phyloP scores from a whole-genome alignment of 2,888 invertebrate species.

The Plagodis dolabraria region DNA sequence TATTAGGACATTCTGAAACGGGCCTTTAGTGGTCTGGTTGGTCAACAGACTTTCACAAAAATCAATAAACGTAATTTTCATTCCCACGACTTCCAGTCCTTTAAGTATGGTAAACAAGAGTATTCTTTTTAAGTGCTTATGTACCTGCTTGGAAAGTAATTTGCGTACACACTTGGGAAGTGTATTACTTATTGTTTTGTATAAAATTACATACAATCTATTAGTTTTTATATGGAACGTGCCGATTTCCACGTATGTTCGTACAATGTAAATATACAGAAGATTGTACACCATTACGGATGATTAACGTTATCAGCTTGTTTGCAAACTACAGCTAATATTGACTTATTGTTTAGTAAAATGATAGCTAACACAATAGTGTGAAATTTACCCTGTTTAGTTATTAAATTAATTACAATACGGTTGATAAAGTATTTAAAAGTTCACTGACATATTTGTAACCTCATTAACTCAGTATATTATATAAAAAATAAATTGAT shows the following conservation, averaged over 20 bases:
- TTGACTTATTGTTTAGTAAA: conserved; percentile 6
- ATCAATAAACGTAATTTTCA: too few relatives aligned
- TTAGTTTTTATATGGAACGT: conserved; percentile 26
- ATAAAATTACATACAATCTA: conserved; percentile 20
- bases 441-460: too few relatives aligned
- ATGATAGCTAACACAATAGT: not conserved
- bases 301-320: conserved; percentile 18
- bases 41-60: too few relatives aligned
- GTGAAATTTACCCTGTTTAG: not conserved
- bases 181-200: conserved; percentile 30
- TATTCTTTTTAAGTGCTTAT: too few relatives aligned
- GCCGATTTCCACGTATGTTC: conserved; percentile 36
- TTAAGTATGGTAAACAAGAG: too few relatives aligned
- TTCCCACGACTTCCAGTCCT: too few relatives aligned
- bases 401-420: not conserved
- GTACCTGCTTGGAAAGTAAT: not conserved
- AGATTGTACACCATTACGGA: conserved; percentile 3
- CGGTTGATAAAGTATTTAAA: too few relatives aligned
- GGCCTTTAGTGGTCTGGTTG: too few relatives aligned
- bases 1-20: too few relatives aligned
- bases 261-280: conserved; percentile 18
- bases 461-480: too few relatives aligned
- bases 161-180: conserved; percentile 38
- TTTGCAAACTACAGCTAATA: conserved; percentile 3
- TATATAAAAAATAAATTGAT: too few relatives aligned